A percentile compares a stretch with the other conserved stretches of the same genome.
phyloP scores from a whole-genome alignment of 2,113 vertebrate species.

The Chaenocephalus aceratus region DNA sequence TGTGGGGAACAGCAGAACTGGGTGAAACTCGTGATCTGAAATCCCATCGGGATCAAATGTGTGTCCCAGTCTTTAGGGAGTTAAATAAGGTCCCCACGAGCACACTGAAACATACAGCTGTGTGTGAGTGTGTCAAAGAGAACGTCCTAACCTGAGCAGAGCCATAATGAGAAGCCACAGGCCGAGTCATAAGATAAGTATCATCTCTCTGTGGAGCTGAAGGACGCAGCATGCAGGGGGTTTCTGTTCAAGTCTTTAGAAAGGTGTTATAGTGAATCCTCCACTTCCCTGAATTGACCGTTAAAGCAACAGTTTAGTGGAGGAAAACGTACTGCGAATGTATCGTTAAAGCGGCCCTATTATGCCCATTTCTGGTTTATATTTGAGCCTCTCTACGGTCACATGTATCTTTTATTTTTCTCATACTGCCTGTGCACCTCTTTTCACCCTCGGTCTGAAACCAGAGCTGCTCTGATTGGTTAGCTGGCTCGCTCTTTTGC shows the following conservation, averaged over 20 bases:
- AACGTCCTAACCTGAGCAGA: not conserved
- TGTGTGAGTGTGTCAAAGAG: constrained; percentile 13
- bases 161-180: constrained; percentile 62
- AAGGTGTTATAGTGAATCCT: constrained; percentile 50
- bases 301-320: constrained; percentile 13
- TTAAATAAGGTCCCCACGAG: not conserved
- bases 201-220: constrained; percentile 57
- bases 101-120: not conserved
- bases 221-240: constrained; percentile 45
- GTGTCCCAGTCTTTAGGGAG: not conserved
- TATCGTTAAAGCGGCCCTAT: no score
- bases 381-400: no score
- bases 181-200: constrained; percentile 65
- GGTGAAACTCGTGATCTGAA: not conserved
- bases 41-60: not conserved
- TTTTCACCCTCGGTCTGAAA: no score
- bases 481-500: no score
- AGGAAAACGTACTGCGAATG: no score
- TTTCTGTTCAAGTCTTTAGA: constrained; percentile 29
- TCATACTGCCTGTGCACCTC: no score
- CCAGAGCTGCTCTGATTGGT: no score
- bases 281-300: not conserved
- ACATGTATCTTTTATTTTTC: no score
- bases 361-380: no score
- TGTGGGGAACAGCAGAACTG: not conserved